Conservation (phyloP, 2,113 vertebrate species). For the Plecotus auritus region DNA sequence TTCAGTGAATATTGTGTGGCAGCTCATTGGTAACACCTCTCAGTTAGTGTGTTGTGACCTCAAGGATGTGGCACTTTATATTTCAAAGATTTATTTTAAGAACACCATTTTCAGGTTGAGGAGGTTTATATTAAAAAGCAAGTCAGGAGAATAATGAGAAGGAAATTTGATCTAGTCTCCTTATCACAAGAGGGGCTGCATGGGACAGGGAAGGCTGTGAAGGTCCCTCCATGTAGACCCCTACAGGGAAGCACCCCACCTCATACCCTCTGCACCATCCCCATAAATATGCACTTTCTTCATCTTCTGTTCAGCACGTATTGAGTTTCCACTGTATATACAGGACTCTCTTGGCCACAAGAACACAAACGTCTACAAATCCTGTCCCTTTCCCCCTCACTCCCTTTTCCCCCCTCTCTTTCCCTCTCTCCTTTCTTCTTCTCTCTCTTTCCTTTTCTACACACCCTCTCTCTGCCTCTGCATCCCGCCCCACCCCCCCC, state of each 20-base stretch:
- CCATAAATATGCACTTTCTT: accelerated
- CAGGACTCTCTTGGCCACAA: neutral
- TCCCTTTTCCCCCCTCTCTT: accelerated
- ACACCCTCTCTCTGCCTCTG: neutral
- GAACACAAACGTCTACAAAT: neutral
- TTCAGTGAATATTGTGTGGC: accelerated
- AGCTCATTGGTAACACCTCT: neutral
- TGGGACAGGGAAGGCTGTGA: accelerated
- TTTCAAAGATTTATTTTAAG: neutral
- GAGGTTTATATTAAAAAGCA: neutral
- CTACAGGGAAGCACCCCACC: neutral
- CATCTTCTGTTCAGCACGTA: neutral
- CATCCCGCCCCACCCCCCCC: accelerated
- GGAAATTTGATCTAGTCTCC: neutral
- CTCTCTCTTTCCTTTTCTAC: neutral
- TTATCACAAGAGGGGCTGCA: neutral
- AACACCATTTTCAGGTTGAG: neutral
- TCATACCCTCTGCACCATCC: accelerated
- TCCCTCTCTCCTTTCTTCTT: accelerated
- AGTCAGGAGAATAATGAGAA: neutral
- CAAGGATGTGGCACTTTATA: neutral
- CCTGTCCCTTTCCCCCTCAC: too few relatives aligned
- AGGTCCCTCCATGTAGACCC: accelerated
- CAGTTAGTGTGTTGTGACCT: neutral
- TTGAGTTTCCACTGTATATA: neutral